Evolutionary conservation across 1,140 invertebrate genomes (phyloP).

Genomic region (Ceratosolen solmsi): DNA sequence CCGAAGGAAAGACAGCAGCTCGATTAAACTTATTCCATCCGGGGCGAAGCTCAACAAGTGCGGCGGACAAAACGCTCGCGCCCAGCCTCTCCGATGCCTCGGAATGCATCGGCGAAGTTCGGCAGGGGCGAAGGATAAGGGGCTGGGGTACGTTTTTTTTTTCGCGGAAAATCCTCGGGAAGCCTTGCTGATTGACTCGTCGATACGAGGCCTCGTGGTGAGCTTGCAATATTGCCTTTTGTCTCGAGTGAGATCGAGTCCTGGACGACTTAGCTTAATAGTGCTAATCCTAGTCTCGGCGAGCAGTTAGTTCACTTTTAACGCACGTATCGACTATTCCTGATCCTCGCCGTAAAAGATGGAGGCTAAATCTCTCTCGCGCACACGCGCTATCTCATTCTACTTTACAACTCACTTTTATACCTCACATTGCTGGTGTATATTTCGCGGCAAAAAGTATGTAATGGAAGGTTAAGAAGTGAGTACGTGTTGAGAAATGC

Average conservation of each 20-base stretch:
- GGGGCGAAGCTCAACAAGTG: conserved; percentile 64
- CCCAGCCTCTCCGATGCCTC: conserved; percentile 58
- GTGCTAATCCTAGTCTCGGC: neutral
- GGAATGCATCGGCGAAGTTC: no score
- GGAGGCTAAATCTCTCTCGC: neutral
- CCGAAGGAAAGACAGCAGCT: neutral
- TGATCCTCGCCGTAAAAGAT: conserved; percentile 8
- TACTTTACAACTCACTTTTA: conserved; percentile 9
- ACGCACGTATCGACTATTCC: neutral
- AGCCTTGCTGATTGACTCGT: neutral
- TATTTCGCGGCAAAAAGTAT: neutral
- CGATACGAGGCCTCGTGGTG: no score
- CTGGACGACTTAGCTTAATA: neutral
- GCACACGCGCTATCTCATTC: neutral
- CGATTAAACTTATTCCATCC: conserved; percentile 38
- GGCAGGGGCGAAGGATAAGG: no score
- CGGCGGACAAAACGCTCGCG: conserved; percentile 55
- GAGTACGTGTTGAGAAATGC: neutral
- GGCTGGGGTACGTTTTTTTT: no score
- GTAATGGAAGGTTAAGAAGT: conserved; percentile 5
- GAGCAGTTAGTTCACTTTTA: neutral
- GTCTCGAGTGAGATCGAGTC: no score
- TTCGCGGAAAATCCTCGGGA: neutral
- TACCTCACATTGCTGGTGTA: neutral
- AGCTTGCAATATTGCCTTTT: neutral